These are phyloP conservation scores for Lepidurus apus DNA, from an alignment of 1,140 invertebrate species.

Conservation along the genomic window DNA sequence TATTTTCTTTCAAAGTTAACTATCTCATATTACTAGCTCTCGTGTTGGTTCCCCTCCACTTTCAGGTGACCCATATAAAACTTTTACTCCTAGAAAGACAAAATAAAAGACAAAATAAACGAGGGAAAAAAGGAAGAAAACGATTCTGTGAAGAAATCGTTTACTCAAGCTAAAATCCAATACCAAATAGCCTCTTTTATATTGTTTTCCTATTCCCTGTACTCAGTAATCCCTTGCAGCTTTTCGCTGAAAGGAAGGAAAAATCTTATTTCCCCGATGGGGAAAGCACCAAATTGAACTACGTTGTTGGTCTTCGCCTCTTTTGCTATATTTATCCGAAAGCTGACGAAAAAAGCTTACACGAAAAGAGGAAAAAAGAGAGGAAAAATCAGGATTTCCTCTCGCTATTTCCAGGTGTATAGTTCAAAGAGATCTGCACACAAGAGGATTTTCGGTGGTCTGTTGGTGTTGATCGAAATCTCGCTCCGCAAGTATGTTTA, in stretches of 20 bases:
- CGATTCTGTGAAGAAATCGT: not conserved
- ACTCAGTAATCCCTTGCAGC: conserved; percentile 1
- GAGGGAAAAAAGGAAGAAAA: not conserved
- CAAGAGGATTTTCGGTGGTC: not conserved
- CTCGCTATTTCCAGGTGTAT: not conserved
- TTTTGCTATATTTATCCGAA: not conserved
- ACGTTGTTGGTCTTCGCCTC: not conserved
- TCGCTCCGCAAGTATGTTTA: not conserved
- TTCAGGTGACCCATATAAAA: not conserved
- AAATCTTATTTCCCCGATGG: not conserved
- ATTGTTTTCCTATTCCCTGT: conserved; percentile 1
- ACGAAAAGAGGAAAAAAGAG: not conserved
- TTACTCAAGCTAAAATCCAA: not conserved
- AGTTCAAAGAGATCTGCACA: not conserved
- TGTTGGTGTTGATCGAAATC: not conserved
- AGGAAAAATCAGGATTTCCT: not conserved
- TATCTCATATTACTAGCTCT: no score
- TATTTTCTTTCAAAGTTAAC: no score
- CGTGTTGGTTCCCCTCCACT: not conserved
- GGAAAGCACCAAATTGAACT: not conserved
- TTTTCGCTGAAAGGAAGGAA: not conserved
- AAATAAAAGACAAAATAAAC: not conserved
- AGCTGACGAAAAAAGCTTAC: not conserved
- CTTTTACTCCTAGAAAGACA: not conserved
- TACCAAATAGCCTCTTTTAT: not conserved